A percentile compares a stretch with the other conserved stretches of the same genome.
Evolutionary conservation across 2,113 vertebrate species (phyloP).

Genomic region (Chionomys nivalis): DNA sequence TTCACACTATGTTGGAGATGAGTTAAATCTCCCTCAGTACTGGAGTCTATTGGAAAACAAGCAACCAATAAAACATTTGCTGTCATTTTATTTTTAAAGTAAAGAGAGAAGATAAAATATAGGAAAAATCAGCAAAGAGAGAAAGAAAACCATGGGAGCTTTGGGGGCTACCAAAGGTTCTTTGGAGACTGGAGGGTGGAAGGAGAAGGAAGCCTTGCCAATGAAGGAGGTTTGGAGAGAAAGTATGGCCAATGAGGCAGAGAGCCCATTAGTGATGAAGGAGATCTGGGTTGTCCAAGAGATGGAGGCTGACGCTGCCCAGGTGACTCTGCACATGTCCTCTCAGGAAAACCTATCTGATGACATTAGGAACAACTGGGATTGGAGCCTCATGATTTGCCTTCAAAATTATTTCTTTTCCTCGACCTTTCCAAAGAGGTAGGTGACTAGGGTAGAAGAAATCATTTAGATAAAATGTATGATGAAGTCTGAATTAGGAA

Average conservation of each 20-base stretch:
- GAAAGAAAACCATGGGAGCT: not conserved
- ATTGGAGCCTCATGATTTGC: not conserved
- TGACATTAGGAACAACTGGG: not conserved
- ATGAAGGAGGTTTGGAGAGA: too few relatives aligned
- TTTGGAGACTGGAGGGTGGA: not conserved
- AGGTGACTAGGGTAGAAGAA: not conserved
- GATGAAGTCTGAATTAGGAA: not conserved
- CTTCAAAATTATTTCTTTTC: not conserved
- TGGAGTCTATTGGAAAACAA: not conserved
- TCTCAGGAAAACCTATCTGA: not conserved
- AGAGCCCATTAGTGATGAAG: not conserved
- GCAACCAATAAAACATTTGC: not conserved
- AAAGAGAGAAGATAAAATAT: not conserved
- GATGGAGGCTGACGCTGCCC: not conserved
- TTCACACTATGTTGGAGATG: not conserved
- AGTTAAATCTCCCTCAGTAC: not conserved
- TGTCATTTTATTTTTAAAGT: not conserved
- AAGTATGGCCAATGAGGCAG: not conserved
- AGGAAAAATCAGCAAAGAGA: not conserved
- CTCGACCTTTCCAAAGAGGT: not conserved
- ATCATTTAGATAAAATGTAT: not conserved
- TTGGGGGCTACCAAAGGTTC: not conserved
- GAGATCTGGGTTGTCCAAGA: not conserved
- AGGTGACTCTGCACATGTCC: not conserved
- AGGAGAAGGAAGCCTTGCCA: not conserved